Evolutionary conservation across 2,797 vertebrate species (phyloP).

Genomic region (Odontamblyopus rebecca): DNA sequence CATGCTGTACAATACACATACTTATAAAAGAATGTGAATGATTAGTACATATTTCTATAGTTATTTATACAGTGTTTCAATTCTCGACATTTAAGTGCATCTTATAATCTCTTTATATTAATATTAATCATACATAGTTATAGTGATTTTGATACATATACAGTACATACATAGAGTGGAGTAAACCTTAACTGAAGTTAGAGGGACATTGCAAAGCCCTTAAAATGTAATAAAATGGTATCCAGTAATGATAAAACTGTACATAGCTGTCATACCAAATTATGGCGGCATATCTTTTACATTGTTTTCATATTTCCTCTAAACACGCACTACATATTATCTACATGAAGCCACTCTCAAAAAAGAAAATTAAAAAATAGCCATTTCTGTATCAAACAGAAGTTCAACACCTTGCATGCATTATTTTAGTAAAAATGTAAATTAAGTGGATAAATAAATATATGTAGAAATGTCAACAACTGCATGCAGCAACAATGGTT

Average conservation of each 20-base stretch:
- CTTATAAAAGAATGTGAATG: slow-evolving; percentile 82
- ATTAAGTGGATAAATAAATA: slow-evolving; percentile 50
- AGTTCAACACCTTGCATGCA: slow-evolving; percentile 79
- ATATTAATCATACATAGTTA: slow-evolving; percentile 67
- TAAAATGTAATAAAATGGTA: slow-evolving; percentile 72
- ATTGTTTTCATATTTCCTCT: slow-evolving; percentile 63
- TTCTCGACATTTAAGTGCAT: slow-evolving; percentile 91
- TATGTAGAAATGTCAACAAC: slow-evolving; percentile 80
- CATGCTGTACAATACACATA: slow-evolving; percentile 92
- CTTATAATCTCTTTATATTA: slow-evolving; percentile 72
- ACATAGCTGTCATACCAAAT: slow-evolving; percentile 71
- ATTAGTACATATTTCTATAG: slow-evolving; percentile 73
- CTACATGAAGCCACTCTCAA: slow-evolving; percentile 71
- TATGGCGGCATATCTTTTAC: slow-evolving; percentile 60
- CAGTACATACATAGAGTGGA: slow-evolving; percentile 71
- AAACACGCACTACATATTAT: slow-evolving; percentile 64
- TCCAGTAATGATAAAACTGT: slow-evolving; percentile 76
- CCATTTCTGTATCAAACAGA: slow-evolving; percentile 71
- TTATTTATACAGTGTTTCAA: slow-evolving; percentile 68
- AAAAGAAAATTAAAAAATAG: slow-evolving; percentile 46
- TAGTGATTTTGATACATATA: slow-evolving; percentile 73
- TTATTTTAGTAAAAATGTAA: slow-evolving; percentile 69
- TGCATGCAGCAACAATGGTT: slow-evolving; percentile 89
- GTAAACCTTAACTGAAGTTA: slow-evolving; percentile 65
- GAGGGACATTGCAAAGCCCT: slow-evolving; percentile 81